phyloP scores from a whole-genome alignment of 1,140 invertebrate genomes.

The Sarcophaga bullata region DNA sequence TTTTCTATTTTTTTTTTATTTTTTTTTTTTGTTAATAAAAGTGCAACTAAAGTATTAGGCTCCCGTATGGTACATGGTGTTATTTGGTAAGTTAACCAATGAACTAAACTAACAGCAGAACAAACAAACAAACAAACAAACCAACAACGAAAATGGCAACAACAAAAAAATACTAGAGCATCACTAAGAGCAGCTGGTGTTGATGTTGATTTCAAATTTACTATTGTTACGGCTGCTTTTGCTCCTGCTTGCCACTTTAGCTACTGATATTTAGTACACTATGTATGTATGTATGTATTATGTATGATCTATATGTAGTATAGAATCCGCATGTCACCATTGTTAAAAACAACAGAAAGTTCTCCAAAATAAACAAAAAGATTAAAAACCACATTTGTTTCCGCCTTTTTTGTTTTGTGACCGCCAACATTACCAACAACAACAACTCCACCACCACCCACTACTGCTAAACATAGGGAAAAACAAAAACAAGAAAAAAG shows the following conservation, averaged over 20 bases:
- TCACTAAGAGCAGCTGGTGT: conserved; percentile 16
- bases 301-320: no score
- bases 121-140: no score
- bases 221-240: not conserved
- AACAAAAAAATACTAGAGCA: not conserved
- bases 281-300: no score
- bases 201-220: conserved; percentile 19
- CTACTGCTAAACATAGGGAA: not conserved
- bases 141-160: not conserved
- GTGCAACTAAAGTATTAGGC: conserved; percentile 17
- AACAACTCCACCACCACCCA: not conserved
- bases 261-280: not conserved
- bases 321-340: conserved; percentile 2
- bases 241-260: not conserved
- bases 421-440: not conserved
- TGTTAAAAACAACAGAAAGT: not conserved
- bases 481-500: no score
- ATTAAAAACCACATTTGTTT: conserved; percentile 8
- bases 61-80: not conserved
- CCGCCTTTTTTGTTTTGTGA: conserved; percentile 10
- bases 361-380: not conserved
- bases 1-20: not conserved
- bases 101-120: not conserved
- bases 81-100: conserved; percentile 19
- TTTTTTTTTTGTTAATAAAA: not conserved